These are phyloP conservation scores for Fragum fragum DNA, from an alignment of 2,888 invertebrate species.

Conservation along the genomic window DNA sequence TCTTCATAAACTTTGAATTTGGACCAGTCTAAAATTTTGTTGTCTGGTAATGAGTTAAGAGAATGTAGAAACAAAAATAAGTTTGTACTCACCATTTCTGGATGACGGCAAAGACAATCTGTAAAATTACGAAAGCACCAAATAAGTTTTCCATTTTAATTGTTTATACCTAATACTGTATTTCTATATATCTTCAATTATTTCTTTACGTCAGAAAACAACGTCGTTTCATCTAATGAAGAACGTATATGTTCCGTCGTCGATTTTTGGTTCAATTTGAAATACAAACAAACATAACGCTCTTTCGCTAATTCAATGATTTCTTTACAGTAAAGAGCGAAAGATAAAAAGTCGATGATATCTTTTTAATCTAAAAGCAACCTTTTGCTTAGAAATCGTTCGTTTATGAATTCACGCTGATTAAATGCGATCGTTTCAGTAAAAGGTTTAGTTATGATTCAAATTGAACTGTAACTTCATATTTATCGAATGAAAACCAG, in stretches of 20 bases:
- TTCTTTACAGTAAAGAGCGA: too few species aligned
- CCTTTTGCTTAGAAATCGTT: too few species aligned
- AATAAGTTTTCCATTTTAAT: background rate
- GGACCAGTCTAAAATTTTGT: too few species aligned
- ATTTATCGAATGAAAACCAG: background rate
- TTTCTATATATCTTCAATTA: too few species aligned
- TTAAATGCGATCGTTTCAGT: background rate
- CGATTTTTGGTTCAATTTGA: background rate
- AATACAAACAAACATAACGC: background rate
- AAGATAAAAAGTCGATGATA: too few species aligned
- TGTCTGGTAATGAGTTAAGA: too few species aligned
- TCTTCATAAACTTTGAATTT: too few species aligned
- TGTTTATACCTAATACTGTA: background rate
- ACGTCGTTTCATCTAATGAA: background rate
- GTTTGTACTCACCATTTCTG: conserved; percentile 12
- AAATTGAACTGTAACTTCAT: background rate
- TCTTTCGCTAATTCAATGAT: too few species aligned
- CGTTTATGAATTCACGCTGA: background rate
- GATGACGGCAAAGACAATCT: conserved; percentile 1
- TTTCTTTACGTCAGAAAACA: background rate
- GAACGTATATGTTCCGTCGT: background rate
- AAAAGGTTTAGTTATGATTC: background rate
- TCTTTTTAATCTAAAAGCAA: too few species aligned
- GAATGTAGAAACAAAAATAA: too few species aligned
- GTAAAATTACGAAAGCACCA: background rate